phyloP scores from a whole-genome alignment of 2,888 invertebrate genomes.

The Agriopis marginaria region DNA sequence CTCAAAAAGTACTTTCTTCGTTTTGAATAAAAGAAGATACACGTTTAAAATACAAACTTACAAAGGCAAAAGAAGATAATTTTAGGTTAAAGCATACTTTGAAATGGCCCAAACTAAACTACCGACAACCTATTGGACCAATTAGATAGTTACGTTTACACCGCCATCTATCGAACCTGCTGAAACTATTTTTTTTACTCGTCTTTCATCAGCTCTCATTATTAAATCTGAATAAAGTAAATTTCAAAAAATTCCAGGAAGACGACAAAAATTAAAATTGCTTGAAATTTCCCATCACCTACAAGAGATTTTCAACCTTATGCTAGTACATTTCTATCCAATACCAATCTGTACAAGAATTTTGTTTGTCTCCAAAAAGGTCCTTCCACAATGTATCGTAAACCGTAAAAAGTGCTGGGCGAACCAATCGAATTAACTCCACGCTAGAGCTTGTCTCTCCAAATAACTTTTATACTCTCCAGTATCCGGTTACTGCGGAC shows the following conservation, averaged over 20 bases:
- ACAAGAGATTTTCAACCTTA: background rate
- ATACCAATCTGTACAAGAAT: background rate
- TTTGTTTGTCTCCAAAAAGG: conserved; percentile 5
- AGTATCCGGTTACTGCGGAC: conserved; percentile 34
- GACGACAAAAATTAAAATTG: background rate
- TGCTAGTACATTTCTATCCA: background rate
- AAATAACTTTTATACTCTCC: conserved; percentile 32
- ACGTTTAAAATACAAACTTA: background rate
- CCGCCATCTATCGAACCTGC: too few relatives aligned
- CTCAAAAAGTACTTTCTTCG: background rate
- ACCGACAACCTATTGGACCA: too few relatives aligned
- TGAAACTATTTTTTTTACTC: too few relatives aligned
- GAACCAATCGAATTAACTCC: conserved; percentile 27
- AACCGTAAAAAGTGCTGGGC: conserved; percentile 14
- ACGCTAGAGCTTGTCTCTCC: conserved; percentile 27
- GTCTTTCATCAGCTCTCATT: too few relatives aligned
- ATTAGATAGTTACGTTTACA: too few relatives aligned
- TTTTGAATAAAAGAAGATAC: background rate
- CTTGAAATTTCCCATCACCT: background rate
- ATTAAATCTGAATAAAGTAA: too few relatives aligned
- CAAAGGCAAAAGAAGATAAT: background rate
- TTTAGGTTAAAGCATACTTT: too few relatives aligned
- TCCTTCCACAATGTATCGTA: conserved; percentile 7
- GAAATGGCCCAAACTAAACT: too few relatives aligned
- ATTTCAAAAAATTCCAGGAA: background rate